Conservation (phyloP, 2,888 invertebrate species). For the Microchrysa polita region DNA sequence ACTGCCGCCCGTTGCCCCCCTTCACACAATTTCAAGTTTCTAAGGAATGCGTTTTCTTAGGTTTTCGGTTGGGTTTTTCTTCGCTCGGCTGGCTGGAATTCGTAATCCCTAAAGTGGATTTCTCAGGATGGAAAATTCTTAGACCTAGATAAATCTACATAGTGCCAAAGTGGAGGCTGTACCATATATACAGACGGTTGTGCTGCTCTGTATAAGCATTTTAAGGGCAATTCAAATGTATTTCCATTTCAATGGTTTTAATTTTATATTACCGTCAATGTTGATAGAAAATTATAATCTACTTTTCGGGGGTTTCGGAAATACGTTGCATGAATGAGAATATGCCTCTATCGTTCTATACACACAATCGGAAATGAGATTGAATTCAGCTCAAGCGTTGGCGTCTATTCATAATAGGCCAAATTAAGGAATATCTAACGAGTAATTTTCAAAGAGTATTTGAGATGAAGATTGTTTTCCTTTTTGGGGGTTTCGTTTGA, state of each 20-base stretch:
- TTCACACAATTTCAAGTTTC: background rate
- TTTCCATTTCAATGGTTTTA: slow-evolving; percentile 28
- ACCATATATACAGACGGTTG: too few species aligned
- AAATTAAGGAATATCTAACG: background rate
- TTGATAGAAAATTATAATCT: slow-evolving; percentile 38
- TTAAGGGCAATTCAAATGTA: slow-evolving; percentile 31
- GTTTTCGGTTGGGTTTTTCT: slow-evolving; percentile 19
- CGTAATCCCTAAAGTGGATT: slow-evolving; percentile 40
- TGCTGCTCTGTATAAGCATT: background rate
- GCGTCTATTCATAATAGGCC: background rate
- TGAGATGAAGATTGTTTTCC: too few species aligned
- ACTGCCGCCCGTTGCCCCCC: too few species aligned
- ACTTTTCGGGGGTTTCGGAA: slow-evolving; percentile 7
- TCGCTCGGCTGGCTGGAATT: slow-evolving; percentile 28
- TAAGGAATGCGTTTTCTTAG: slow-evolving; percentile 41
- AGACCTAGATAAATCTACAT: slow-evolving; percentile 6
- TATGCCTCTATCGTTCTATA: too few species aligned
- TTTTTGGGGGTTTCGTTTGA: too few species aligned
- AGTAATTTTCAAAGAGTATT: background rate
- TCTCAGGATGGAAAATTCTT: slow-evolving; percentile 24
- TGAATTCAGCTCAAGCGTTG: background rate
- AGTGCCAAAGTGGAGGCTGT: too few species aligned
- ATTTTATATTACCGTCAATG: slow-evolving; percentile 30
- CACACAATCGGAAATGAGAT: slow-evolving; percentile 4
- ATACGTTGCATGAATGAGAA: background rate